Conservation (phyloP, 2,113 vertebrate genomes). For the Columbina picui region DNA sequence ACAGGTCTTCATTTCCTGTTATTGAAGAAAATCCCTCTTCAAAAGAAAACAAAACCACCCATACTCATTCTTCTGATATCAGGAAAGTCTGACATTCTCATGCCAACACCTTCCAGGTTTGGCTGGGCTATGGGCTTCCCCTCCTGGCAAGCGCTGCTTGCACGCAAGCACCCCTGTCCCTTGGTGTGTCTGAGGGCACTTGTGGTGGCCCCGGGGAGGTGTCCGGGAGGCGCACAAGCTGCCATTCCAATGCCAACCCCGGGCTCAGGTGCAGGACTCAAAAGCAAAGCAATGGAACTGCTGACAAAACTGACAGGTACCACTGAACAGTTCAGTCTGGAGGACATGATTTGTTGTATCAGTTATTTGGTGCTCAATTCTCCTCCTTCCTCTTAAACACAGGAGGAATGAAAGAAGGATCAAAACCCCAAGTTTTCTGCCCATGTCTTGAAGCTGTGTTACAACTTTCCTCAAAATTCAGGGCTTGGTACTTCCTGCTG, state of each 20-base stretch:
- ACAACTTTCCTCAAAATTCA: neutral
- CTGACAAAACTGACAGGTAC: neutral
- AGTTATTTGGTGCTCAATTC: neutral
- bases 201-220: neutral
- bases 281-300: neutral
- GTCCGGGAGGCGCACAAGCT: neutral
- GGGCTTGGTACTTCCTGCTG: neutral
- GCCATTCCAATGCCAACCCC: neutral
- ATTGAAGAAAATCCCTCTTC: neutral
- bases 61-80: neutral
- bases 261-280: rapidly evolving
- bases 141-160: neutral
- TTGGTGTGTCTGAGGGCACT: rapidly evolving
- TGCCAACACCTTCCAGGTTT: neutral
- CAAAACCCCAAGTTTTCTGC: neutral
- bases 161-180: neutral
- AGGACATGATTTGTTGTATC: neutral
- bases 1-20: neutral
- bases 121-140: neutral
- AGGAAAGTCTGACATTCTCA: neutral
- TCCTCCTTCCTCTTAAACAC: neutral
- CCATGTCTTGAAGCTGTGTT: neutral
- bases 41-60: neutral
- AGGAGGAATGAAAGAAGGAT: neutral
- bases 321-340: neutral